A percentile compares a stretch with the other conserved stretches of the same genome.
These are phyloP conservation scores for Ochropleura leucogaster DNA, from an alignment of 2,888 invertebrate genomes.

Conservation along the genomic window DNA sequence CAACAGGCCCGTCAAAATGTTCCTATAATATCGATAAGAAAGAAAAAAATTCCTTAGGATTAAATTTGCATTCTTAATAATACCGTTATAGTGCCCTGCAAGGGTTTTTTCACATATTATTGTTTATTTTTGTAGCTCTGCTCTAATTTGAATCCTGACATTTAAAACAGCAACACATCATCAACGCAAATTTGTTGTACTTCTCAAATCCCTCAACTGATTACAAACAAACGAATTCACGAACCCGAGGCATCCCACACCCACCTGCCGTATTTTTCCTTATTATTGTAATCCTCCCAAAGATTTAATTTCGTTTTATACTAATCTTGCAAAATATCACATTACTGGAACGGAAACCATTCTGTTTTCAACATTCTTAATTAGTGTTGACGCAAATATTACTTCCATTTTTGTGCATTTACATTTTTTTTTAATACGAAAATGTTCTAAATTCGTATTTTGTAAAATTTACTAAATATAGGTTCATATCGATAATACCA, in stretches of 20 bases:
- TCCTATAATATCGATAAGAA: too few relatives aligned
- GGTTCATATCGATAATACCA: too few relatives aligned
- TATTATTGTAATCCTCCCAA: conserved; percentile 47
- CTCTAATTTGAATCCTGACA: background rate
- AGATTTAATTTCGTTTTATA: conserved; percentile 49
- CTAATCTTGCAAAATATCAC: conserved; percentile 51
- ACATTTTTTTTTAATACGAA: background rate
- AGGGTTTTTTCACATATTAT: too few relatives aligned
- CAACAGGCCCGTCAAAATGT: too few relatives aligned
- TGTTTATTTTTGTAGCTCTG: background rate
- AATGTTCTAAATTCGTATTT: background rate
- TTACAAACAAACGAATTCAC: conserved; percentile 24
- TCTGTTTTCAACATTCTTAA: conserved; percentile 42
- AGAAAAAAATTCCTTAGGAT: too few relatives aligned
- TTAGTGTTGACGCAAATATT: conserved; percentile 33
- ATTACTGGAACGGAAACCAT: conserved; percentile 41
- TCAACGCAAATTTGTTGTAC: background rate
- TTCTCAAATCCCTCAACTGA: background rate
- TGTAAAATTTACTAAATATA: background rate
- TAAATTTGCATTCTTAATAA: too few relatives aligned
- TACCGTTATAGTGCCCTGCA: too few relatives aligned
- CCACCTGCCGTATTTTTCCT: conserved; percentile 34
- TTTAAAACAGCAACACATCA: background rate
- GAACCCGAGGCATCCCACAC: conserved; percentile 16
- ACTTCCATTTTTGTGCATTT: conserved; percentile 1